phyloP scores from a whole-genome alignment of 2,888 invertebrate species.

The Torymus auratus region DNA sequence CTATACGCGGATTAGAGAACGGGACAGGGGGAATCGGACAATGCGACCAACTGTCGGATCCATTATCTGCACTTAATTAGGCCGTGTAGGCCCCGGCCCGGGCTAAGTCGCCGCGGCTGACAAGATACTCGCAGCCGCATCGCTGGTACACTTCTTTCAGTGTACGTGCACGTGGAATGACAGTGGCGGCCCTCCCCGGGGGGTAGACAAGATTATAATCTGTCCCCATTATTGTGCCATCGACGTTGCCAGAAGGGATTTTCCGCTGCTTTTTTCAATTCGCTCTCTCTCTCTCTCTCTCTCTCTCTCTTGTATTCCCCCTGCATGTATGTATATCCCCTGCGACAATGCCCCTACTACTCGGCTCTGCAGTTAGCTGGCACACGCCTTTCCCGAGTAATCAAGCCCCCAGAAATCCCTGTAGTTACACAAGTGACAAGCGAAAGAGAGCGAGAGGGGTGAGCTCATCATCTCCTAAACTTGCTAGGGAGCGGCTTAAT shows the following conservation, averaged over 20 bases:
- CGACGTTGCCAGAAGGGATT: slow-evolving; percentile 73
- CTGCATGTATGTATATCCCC: slow-evolving; percentile 2
- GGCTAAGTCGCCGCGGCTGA: slow-evolving; percentile 34
- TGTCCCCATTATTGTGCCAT: slow-evolving; percentile 76
- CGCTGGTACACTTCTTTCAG: too few species aligned
- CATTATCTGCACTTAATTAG: slow-evolving; percentile 74
- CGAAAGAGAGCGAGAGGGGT: slow-evolving; percentile 64
- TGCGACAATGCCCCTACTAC: slow-evolving; percentile 74
- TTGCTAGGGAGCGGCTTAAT: slow-evolving; percentile 73
- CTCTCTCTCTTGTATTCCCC: too few species aligned
- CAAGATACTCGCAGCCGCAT: slow-evolving; percentile 30
- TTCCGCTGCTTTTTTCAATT: slow-evolving; percentile 65
- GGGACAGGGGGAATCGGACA: slow-evolving; percentile 57
- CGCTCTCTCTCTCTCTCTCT: too few species aligned
- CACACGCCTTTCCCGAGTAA: slow-evolving; percentile 54
- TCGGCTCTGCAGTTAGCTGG: slow-evolving; percentile 75
- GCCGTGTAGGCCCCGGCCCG: slow-evolving; percentile 56
- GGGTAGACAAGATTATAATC: slow-evolving; percentile 77
- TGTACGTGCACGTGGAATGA: slow-evolving; percentile 38
- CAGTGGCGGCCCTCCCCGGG: slow-evolving; percentile 65
- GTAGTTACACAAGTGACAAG: slow-evolving; percentile 54
- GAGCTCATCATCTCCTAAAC: slow-evolving; percentile 68
- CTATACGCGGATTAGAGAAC: background rate
- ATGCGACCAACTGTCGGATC: slow-evolving; percentile 72
- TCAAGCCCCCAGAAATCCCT: slow-evolving; percentile 60